Percentiles rank a stretch among this genome's conserved stretches.
These are phyloP conservation scores for Fistularia commersonii DNA, from an alignment of 2,797 vertebrate species.

Conservation along the genomic window DNA sequence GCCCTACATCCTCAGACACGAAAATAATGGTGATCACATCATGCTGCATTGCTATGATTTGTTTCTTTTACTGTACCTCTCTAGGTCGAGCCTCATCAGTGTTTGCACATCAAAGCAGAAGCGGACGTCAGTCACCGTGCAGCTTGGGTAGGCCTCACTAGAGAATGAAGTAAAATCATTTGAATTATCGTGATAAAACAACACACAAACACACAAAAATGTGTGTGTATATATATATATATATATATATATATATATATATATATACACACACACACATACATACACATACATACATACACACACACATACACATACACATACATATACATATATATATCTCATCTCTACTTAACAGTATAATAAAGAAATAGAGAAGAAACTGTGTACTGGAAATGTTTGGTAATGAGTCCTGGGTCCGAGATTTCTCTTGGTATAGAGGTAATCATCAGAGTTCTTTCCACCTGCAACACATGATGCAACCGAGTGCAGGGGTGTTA, in stretches of 20 bases:
- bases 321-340: too few species aligned
- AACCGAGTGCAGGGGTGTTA: neutral
- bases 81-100: conserved; percentile 88
- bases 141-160: conserved; percentile 96
- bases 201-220: too few species aligned
- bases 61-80: conserved; percentile 76
- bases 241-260: too few species aligned
- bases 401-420: conserved; percentile 89
- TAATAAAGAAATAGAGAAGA: conserved; percentile 7
- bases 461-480: conserved; percentile 71
- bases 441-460: conserved; percentile 92
- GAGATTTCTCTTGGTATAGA: conserved; percentile 89
- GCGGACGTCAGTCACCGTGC: conserved; percentile 88
- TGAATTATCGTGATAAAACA: neutral
- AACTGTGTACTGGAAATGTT: conserved; percentile 91
- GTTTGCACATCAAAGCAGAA: conserved; percentile 91
- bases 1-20: conserved; percentile 9
- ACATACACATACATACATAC: too few species aligned
- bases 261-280: too few species aligned
- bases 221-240: too few species aligned
- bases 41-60: neutral
- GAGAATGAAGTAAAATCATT: conserved; percentile 9
- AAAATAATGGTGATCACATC: conserved; percentile 2
- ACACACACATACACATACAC: too few species aligned
- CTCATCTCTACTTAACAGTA: conserved; percentile 5